Evolutionary conservation across 2,888 invertebrate genomes (phyloP).

Genomic region (Eudemis profundana): DNA sequence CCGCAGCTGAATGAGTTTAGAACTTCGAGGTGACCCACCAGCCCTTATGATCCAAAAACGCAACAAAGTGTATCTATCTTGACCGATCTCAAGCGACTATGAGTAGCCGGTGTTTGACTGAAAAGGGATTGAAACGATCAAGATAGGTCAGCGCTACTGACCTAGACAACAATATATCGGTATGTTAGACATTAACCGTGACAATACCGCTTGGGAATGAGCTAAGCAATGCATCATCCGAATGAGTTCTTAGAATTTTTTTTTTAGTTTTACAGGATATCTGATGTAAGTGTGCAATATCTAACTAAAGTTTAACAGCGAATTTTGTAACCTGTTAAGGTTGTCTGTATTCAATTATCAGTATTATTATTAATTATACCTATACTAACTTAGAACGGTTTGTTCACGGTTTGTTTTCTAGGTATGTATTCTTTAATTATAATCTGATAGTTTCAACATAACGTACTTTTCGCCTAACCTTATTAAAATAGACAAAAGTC

Average conservation of each 20-base stretch:
- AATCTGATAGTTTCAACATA: too few species aligned
- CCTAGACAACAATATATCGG: slow-evolving; percentile 7
- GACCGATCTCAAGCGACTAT: not conserved
- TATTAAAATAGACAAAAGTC: too few species aligned
- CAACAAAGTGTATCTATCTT: slow-evolving; percentile 8
- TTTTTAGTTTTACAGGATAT: not conserved
- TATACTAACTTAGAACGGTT: too few species aligned
- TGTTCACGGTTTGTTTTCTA: too few species aligned
- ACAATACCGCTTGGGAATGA: slow-evolving; percentile 37
- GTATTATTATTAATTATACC: too few species aligned
- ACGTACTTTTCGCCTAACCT: too few species aligned
- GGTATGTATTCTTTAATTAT: too few species aligned
- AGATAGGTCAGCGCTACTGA: slow-evolving; percentile 15
- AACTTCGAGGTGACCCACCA: slow-evolving; percentile 2
- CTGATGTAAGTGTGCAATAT: not conserved
- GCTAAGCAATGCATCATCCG: slow-evolving; percentile 26
- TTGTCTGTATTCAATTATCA: too few species aligned
- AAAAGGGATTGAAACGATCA: not conserved
- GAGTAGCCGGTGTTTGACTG: not conserved
- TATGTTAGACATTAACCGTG: slow-evolving; percentile 26
- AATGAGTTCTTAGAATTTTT: slow-evolving; percentile 12
- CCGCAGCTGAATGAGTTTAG: not conserved
- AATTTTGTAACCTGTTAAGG: not conserved
- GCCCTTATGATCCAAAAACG: slow-evolving; percentile 25
- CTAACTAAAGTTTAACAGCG: not conserved